A percentile compares a stretch with the other conserved stretches of the same genome.
These are phyloP conservation scores for Drosophila austrosaltans DNA, from an alignment of 2,888 invertebrate species.

Conservation along the genomic window DNA sequence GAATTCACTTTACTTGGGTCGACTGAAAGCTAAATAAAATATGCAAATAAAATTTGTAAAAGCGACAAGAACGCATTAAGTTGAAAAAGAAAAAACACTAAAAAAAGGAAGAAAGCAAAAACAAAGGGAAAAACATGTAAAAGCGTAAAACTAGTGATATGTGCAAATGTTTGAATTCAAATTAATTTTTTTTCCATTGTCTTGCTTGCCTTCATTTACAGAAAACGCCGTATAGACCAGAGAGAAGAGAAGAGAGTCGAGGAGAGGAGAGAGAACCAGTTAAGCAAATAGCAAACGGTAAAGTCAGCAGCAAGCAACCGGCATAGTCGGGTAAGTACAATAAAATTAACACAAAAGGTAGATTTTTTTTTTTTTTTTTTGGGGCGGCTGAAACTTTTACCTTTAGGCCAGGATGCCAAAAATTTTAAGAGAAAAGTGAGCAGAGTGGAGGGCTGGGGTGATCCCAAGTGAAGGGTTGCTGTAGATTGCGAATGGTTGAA, in stretches of 20 bases:
- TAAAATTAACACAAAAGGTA: slow-evolving; percentile 48
- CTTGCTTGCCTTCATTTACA: slow-evolving; percentile 33
- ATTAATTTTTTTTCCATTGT: background rate
- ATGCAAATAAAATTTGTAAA: slow-evolving; percentile 49
- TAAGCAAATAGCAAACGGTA: slow-evolving; percentile 5
- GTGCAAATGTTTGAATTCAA: slow-evolving; percentile 44
- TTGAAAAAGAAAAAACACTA: background rate
- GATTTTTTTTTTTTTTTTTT: slow-evolving; percentile 26
- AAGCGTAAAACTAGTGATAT: slow-evolving; percentile 38
- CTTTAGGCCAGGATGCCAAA: slow-evolving; percentile 3
- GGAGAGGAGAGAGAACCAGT: slow-evolving; percentile 11
- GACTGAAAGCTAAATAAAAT: slow-evolving; percentile 41
- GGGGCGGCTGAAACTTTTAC: slow-evolving; percentile 20
- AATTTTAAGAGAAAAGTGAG: slow-evolving; percentile 5
- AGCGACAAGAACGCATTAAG: slow-evolving; percentile 24
- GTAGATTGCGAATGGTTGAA: too few species aligned
- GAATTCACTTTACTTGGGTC: slow-evolving; percentile 33
- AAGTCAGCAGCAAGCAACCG: slow-evolving; percentile 3
- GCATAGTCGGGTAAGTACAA: slow-evolving; percentile 26
- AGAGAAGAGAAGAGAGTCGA: too few species aligned
- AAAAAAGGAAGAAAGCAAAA: background rate
- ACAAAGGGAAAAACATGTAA: background rate
- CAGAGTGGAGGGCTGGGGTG: slow-evolving; percentile 4
- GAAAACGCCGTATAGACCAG: slow-evolving; percentile 6
- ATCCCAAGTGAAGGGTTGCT: background rate